Conservation (phyloP, 2,888 invertebrate genomes). For the Spatulosminthurus flaviceps region DNA sequence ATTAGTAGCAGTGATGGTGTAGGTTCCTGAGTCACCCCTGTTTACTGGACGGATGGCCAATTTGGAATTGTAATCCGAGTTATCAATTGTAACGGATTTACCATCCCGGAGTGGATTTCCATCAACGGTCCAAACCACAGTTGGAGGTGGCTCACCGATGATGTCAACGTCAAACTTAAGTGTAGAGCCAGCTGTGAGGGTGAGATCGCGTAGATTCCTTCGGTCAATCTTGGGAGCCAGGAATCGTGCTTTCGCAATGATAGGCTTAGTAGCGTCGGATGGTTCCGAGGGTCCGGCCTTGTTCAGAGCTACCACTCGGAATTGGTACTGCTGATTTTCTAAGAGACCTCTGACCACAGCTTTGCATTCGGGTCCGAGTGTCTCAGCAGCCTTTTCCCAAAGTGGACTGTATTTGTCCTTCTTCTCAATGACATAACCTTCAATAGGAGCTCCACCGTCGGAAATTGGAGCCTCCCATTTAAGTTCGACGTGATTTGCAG, state of each 20-base stretch:
- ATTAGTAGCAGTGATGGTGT: slow-evolving; percentile 85
- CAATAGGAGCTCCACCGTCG: slow-evolving; percentile 92
- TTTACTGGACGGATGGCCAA: slow-evolving; percentile 81
- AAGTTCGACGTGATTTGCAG: slow-evolving; percentile 89
- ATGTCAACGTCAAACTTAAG: slow-evolving; percentile 91
- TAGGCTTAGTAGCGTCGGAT: slow-evolving; percentile 88
- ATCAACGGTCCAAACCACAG: slow-evolving; percentile 89
- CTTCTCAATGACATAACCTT: slow-evolving; percentile 92
- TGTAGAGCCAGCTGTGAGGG: slow-evolving; percentile 89
- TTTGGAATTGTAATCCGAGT: slow-evolving; percentile 87
- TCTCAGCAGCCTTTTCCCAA: slow-evolving; percentile 89
- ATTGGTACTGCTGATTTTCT: slow-evolving; percentile 90
- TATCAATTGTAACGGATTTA: slow-evolving; percentile 82
- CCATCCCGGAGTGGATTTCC: slow-evolving; percentile 75
- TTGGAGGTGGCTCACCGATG: slow-evolving; percentile 94
- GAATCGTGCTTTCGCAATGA: slow-evolving; percentile 81
- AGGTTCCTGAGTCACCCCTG: slow-evolving; percentile 86
- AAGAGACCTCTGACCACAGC: slow-evolving; percentile 86
- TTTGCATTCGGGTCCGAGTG: slow-evolving; percentile 77
- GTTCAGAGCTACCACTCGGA: slow-evolving; percentile 86
- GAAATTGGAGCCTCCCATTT: slow-evolving; percentile 83
- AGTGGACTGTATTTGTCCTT: slow-evolving; percentile 80
- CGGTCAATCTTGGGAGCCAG: slow-evolving; percentile 96
- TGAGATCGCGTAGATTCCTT: slow-evolving; percentile 87
- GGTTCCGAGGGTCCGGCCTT: slow-evolving; percentile 86